A percentile compares a stretch with the other conserved stretches of the same genome.
phyloP scores from a whole-genome alignment of 1,140 invertebrate genomes.

The Vanessa atalanta region DNA sequence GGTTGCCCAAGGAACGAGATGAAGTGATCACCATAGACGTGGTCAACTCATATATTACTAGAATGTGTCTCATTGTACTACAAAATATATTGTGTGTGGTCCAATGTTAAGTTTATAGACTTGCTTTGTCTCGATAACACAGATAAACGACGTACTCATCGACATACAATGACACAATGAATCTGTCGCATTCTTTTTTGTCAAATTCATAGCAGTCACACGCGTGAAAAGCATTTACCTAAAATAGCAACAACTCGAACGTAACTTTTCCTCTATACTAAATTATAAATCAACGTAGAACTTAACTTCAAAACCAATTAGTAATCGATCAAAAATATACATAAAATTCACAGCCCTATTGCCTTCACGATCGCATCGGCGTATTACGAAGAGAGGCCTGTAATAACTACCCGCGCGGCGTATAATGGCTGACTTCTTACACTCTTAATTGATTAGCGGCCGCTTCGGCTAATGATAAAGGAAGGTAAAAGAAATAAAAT shows the following conservation, averaged over 20 bases:
- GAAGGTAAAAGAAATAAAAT: slow-evolving; percentile 78
- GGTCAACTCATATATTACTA: slow-evolving; percentile 71
- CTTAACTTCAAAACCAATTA: slow-evolving; percentile 66
- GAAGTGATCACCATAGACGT: slow-evolving; percentile 58
- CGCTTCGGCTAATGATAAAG: slow-evolving; percentile 79
- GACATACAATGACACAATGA: slow-evolving; percentile 69
- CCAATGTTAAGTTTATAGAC: slow-evolving; percentile 74
- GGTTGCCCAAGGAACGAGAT: slow-evolving; percentile 57
- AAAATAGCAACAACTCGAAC: slow-evolving; percentile 8
- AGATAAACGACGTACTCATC: slow-evolving; percentile 76
- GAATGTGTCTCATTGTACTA: slow-evolving; percentile 69
- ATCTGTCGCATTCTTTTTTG: slow-evolving; percentile 65
- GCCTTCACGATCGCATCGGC: slow-evolving; percentile 76
- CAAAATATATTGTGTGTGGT: slow-evolving; percentile 78
- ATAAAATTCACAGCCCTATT: slow-evolving; percentile 79
- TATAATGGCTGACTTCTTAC: slow-evolving; percentile 79
- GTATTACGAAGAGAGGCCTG: slow-evolving; percentile 73
- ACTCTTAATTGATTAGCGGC: slow-evolving; percentile 81
- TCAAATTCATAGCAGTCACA: slow-evolving; percentile 56
- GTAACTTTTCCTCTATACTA: background rate
- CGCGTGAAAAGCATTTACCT: slow-evolving; percentile 19
- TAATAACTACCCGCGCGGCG: slow-evolving; percentile 76
- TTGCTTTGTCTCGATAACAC: slow-evolving; percentile 76
- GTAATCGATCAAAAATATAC: slow-evolving; percentile 69
- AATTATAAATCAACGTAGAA: slow-evolving; percentile 21